Evolutionary conservation across 2,888 invertebrate species (phyloP).

Genomic region (Margaritifera margaritifera): DNA sequence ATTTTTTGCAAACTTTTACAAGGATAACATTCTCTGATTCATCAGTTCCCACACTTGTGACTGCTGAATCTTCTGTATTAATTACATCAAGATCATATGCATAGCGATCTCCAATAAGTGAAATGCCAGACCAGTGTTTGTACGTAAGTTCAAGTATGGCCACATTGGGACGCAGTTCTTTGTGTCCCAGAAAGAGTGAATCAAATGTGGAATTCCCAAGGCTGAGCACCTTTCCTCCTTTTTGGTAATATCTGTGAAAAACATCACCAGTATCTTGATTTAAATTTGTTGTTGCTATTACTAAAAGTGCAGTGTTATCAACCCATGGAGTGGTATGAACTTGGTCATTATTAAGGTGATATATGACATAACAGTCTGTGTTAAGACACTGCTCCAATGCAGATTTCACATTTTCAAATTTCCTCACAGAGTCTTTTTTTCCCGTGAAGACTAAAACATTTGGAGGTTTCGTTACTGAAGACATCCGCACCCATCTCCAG

Average conservation of each 20-base stretch:
- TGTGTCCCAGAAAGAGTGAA: conserved; percentile 34
- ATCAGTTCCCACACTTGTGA: conserved; percentile 26
- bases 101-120: conserved; percentile 49
- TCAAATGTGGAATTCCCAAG: conserved; percentile 52
- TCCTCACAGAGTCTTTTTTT: conserved; percentile 58
- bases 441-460: conserved; percentile 71
- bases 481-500: conserved; percentile 17
- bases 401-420: conserved; percentile 55
- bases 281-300: conserved; percentile 60
- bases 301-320: conserved; percentile 63
- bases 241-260: conserved; percentile 56
- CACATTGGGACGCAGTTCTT: conserved; percentile 18
- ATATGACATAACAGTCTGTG: conserved; percentile 62
- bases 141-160: conserved; percentile 48
- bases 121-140: conserved; percentile 44
- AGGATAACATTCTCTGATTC: conserved; percentile 36
- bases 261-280: conserved; percentile 49
- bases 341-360: conserved; percentile 65
- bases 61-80: conserved; percentile 7
- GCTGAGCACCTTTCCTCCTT: conserved; percentile 53
- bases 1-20: conserved; percentile 25
- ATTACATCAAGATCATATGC: conserved; percentile 33
- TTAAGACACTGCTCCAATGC: conserved; percentile 60
- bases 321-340: conserved; percentile 63
- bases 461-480: conserved; percentile 60